Evolutionary conservation across 2,888 invertebrate genomes (phyloP), one percentile per base, ranked within the genome.

Genomic region (Helleia helle): DNA sequence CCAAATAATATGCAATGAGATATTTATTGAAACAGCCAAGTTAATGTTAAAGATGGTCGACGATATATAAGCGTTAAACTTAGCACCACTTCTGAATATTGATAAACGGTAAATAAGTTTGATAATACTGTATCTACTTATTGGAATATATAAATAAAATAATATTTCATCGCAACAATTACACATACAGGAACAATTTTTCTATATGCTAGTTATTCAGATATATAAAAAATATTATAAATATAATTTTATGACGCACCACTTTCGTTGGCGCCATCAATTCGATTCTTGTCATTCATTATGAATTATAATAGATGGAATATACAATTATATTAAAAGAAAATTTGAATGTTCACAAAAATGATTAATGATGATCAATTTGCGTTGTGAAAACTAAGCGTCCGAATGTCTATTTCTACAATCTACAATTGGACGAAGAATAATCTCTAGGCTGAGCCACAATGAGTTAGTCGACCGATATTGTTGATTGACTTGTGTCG

Each of bases 401-500:
- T 67, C 62, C 55, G 53, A 60, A 59, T 40, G 40, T 31, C 43
- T 46, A 63, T 62, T 55, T 51, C 80, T 80, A 80, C 71, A 46
- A 55, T 47, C 80, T 79, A 79, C 73, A 46, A 59, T 72, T 81
- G 83, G 81, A 81, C 81, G 81, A 81, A 77, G 65, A 74, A 69
- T 70, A 55, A 69, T 65, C 65, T 62, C 71, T 71, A 74, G 65
- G 56, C 54, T 59, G 57, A 58, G 59, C 63, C 51, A 51, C 61
- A 58, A 49, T 59, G 55, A 58, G 62, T 66, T 72, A 71, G 69
- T 65, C 65, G 68, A 68, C 59, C 31, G 36, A 40, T 36, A 24
- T 15, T 36, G 26, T 28, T 36, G 25, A 38, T 42, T 42, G 41
- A 40, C 31, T 39, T 36, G 31, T 40, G 42, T 24, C 38, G 31